Evolutionary conservation across 2,888 invertebrate species (phyloP).

Genomic region (Podotricha telesiphe): DNA sequence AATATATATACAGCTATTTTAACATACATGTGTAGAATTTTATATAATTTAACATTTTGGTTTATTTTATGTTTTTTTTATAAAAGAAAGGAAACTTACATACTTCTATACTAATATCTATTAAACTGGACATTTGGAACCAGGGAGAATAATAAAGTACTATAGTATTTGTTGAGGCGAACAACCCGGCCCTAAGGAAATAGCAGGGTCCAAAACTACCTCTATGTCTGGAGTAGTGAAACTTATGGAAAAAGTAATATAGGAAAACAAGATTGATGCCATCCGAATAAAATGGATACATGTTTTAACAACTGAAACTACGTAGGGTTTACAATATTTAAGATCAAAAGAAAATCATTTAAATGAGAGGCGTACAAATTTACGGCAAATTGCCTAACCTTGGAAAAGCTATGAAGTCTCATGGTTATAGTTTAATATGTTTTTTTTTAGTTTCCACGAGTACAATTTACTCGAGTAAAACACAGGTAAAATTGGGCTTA

Average conservation of each 20-base stretch:
- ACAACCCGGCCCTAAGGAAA: conserved; percentile 48
- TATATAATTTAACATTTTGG: too few relatives aligned
- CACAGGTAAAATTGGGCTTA: not conserved
- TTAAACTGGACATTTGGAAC: conserved; percentile 44
- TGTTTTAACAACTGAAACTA: conserved; percentile 10
- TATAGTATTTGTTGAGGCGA: conserved; percentile 47
- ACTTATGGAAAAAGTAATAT: conserved; percentile 24
- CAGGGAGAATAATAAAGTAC: conserved; percentile 43
- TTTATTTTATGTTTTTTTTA: too few relatives aligned
- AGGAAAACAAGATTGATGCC: conserved; percentile 24
- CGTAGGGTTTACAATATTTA: conserved; percentile 1
- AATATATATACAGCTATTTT: too few relatives aligned
- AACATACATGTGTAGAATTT: too few relatives aligned
- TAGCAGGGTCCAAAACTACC: conserved; percentile 44
- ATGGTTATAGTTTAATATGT: not conserved
- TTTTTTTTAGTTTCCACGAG: too few relatives aligned
- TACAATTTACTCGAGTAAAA: too few relatives aligned
- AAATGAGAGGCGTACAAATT: not conserved
- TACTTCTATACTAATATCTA: conserved; percentile 8
- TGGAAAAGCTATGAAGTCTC: too few relatives aligned
- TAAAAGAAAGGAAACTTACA: not conserved
- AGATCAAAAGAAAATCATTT: conserved; percentile 10
- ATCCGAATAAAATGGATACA: conserved; percentile 29
- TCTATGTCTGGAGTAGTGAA: conserved; percentile 38
- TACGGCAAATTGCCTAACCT: not conserved